Evolutionary conservation across 2,113 vertebrate genomes (phyloP), one percentile per base, ranked within the genome.

Genomic region (Tyto alba): DNA sequence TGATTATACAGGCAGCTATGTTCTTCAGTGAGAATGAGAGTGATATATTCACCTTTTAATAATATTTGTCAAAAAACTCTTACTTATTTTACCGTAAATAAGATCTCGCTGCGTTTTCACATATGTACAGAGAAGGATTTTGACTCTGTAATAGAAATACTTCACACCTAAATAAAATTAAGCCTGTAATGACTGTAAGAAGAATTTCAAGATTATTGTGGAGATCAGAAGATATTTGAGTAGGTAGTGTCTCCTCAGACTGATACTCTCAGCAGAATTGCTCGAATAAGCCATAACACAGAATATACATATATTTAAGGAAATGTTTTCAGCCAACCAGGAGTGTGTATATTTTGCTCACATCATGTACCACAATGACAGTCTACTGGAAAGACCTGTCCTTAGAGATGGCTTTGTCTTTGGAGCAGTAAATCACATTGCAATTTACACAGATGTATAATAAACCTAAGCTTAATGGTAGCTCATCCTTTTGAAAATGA

Each of bases 401-500:
- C 64, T 75, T 66, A 86, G 67, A 88, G 59, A 52, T 16, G n/a
- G 5, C 43, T 82, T 79, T 82, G 52, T 43, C 78, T 57, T 89
- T 88, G 78, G 63, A 94, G 80, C 59, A 89, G 82, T 41, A 89
- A 88, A 85, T 67, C 59, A 88, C n/a, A 29, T 10, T 81, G 32
- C 36, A 78, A 69, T 94, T 85, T 90, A 86, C 50, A 78, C 30
- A 63, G 75, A 80, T 11, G 1, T 74, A 71, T 47, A 63, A 75
- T 55, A 84, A 94, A 89, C 64, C 30, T 90, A 89, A 88, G 14
- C 79, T 85, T 79, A 93, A 81, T 53, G 48, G 62, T 78, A 95
- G 57, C 72, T 92, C 79, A 82, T 93, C 89, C 83, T 87, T 81
- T 64, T 89, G 77, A 92, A 97, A 95, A 97, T 86, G 52, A 97